phyloP scores from a whole-genome alignment of 2,113 vertebrate species.

The Cichladusa arquata region DNA sequence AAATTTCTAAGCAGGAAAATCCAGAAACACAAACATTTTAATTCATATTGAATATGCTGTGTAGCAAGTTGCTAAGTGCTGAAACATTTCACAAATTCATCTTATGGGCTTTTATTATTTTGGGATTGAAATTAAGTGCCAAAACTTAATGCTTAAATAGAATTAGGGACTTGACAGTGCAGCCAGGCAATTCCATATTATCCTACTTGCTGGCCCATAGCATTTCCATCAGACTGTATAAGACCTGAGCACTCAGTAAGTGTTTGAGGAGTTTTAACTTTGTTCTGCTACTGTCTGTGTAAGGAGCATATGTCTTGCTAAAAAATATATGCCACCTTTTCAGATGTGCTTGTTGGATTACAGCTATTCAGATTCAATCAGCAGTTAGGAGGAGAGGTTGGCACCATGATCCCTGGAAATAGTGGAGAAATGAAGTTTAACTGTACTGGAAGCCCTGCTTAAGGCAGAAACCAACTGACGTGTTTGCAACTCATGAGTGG shows the following conservation, averaged over 20 bases:
- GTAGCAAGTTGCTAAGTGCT: not conserved
- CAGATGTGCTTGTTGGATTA: not conserved
- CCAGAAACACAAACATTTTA: constrained; percentile 16
- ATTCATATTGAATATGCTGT: not conserved
- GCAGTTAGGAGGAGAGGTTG: not conserved
- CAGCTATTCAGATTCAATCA: not conserved
- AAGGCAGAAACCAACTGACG: not conserved
- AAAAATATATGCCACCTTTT: not conserved
- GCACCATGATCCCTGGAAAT: not conserved
- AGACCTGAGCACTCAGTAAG: not conserved
- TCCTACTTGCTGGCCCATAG: not conserved
- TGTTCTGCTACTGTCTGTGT: not conserved
- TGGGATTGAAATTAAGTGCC: not conserved
- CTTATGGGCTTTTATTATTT: not conserved
- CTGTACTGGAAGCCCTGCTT: not conserved
- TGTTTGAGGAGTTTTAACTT: not conserved
- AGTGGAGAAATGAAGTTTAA: not conserved
- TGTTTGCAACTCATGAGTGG: not conserved
- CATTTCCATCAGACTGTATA: not conserved
- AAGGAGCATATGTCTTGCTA: not conserved
- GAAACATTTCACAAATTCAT: not conserved
- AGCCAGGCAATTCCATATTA: not conserved
- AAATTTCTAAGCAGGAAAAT: constrained; percentile 53
- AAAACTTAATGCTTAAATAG: not conserved
- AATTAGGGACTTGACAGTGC: not conserved